Evolutionary conservation across 2,797 vertebrate species (phyloP).

Genomic region (Pangasius larnaudii): DNA sequence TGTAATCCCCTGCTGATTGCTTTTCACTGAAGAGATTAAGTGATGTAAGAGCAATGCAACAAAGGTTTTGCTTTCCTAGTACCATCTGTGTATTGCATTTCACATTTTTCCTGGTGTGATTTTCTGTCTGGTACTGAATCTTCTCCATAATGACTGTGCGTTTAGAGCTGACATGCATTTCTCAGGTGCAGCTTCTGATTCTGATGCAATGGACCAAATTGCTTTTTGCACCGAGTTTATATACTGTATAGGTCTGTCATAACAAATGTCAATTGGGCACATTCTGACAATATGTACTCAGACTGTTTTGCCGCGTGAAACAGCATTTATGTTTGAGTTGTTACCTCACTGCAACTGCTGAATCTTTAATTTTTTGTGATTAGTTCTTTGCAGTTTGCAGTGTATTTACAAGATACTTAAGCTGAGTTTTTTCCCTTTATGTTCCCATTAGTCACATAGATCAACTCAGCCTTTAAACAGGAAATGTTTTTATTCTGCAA

Average conservation of each 20-base stretch:
- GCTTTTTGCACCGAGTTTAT: not conserved
- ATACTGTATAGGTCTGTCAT: not conserved
- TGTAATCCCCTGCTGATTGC: constrained; percentile 1
- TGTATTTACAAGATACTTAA: not conserved
- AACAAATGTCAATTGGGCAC: not conserved
- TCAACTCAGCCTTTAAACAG: constrained; percentile 78
- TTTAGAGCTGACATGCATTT: not conserved
- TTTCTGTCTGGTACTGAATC: constrained; percentile 38
- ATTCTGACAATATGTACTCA: not conserved
- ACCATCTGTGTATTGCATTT: constrained; percentile 9
- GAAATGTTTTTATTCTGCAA: constrained; percentile 79
- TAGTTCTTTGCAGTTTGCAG: not conserved
- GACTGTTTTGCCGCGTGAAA: not conserved
- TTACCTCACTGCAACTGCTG: not conserved
- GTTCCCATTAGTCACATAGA: constrained; percentile 68
- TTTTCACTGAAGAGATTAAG: not conserved
- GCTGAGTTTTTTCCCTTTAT: constrained; percentile 19
- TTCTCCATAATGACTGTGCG: not conserved
- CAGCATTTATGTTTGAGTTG: not conserved
- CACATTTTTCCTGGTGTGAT: not conserved
- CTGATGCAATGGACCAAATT: not conserved
- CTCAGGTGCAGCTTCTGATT: not conserved
- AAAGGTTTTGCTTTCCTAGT: not conserved
- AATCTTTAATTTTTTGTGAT: not conserved
- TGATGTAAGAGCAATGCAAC: not conserved